Percentiles rank a stretch among this genome's conserved stretches.
phyloP scores from a whole-genome alignment of 2,113 vertebrate genomes.

The Parus major region DNA sequence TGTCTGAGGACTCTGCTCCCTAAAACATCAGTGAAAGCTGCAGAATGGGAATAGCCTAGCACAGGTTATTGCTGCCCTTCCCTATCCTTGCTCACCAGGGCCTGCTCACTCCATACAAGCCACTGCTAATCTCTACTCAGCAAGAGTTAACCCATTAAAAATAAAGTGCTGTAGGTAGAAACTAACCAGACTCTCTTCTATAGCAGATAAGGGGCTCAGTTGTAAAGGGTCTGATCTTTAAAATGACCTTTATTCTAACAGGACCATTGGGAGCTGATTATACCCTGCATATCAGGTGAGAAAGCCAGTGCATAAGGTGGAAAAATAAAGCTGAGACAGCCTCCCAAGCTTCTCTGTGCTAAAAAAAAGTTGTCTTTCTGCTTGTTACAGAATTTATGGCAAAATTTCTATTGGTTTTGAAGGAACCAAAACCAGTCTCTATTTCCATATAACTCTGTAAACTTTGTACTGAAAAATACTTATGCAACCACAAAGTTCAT shows the following conservation, averaged over 20 bases:
- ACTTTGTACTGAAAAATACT: neutral
- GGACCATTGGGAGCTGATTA: neutral
- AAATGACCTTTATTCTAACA: neutral
- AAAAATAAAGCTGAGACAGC: neutral
- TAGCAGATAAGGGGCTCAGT: neutral
- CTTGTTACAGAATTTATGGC: neutral
- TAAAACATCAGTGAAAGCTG: neutral
- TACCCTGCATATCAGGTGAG: neutral
- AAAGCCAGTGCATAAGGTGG: neutral
- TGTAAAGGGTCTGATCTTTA: neutral
- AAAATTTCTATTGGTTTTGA: neutral
- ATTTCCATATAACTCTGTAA: neutral
- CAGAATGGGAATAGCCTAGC: neutral
- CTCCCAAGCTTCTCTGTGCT: neutral
- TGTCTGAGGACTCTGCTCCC: neutral
- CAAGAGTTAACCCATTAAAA: neutral
- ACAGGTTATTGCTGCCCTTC: neutral
- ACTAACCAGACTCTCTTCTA: neutral
- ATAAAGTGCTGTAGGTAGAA: neutral
- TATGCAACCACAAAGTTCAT: neutral
- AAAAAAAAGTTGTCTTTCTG: neutral
- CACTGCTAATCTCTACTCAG: neutral
- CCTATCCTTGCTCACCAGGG: neutral
- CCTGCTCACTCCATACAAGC: neutral
- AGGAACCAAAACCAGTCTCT: neutral